Base-by-base conservation (phyloP, 2,797 vertebrate genomes). In the Cryptoblepharus egeriae region DNA sequence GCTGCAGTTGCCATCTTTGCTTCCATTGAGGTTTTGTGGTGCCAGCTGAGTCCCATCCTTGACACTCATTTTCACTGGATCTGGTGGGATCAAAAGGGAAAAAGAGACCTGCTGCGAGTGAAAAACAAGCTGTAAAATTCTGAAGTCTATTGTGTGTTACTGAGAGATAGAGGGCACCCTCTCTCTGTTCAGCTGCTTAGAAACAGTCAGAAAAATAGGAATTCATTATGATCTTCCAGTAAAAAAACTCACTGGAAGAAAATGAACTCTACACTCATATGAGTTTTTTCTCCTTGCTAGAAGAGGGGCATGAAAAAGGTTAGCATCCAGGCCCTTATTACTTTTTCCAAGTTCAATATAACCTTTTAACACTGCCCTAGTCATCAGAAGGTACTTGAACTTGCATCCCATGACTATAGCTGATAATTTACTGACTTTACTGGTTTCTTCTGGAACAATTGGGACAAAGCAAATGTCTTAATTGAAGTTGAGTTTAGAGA, bases 121-220 rank as follows among this genome's bases (percentile, higher is more conserved):
- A 86, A 30, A 52, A 60, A 64, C 3, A 10, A 83, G 8, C 11
- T 64, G 49, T 24, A 26, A 20, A 20, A n/a, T 39, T 77, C 42
- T 42, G 32, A 77, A 83, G 64, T 24, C 70, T 69, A 58, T 68
- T 42, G 39, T 42, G 9, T 9, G n/a, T 12, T 55, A 64, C 64
- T 88, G 84, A 67, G 85, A 88, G 83, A 32, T 26, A 76, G 49
- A 85, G 89, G 91, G 90, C 89, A 82, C 93, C 76, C 92, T 88
- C 52, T 86, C 80, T 75, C 91, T 88, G 82, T 30, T 0, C 77
- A 85, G 87, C 89, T 61, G 61, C 35, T 24, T 42, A 28, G 85
- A 87, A n/a, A 22, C 16, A 80, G 58, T 80, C 81, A 91, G 80
- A 78, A 20, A n/a, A 55, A 35, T 52, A 70, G 61, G 26, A 24